Percentiles rank a stretch among this genome's conserved stretches.
phyloP scores from a whole-genome alignment of 2,888 invertebrate genomes.

The Drosophila stalkeri region DNA sequence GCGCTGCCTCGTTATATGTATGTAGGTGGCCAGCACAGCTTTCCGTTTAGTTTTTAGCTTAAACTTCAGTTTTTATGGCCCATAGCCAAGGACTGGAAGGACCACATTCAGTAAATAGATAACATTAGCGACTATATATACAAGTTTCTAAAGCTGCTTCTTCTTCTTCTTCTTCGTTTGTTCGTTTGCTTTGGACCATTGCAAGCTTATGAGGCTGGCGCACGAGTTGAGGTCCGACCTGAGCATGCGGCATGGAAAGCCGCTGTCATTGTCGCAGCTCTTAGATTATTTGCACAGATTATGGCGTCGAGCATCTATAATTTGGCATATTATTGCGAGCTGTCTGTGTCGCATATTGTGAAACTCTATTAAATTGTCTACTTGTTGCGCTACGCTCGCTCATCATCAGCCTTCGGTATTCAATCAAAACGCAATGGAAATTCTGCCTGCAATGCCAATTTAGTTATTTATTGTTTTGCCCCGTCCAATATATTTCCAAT shows the following conservation, averaged over 20 bases:
- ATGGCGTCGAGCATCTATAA: slow-evolving; percentile 51
- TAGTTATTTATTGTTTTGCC: slow-evolving; percentile 54
- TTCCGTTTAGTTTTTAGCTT: slow-evolving; percentile 56
- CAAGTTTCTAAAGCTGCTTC: slow-evolving; percentile 11
- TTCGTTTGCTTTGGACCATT: slow-evolving; percentile 26
- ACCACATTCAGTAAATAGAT: slow-evolving; percentile 47
- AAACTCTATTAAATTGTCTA: slow-evolving; percentile 58
- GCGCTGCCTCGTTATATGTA: slow-evolving; percentile 27
- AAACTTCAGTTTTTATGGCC: slow-evolving; percentile 63
- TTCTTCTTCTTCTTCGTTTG: slow-evolving; percentile 5
- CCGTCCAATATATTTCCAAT: slow-evolving; percentile 56
- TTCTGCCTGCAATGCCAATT: slow-evolving; percentile 40
- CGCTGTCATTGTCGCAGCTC: slow-evolving; percentile 9
- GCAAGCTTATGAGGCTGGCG: slow-evolving; percentile 52
- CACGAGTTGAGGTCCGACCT: slow-evolving; percentile 32
- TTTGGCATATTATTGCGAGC: slow-evolving; percentile 28
- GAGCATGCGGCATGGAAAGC: slow-evolving; percentile 1
- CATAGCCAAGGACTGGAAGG: slow-evolving; percentile 15
- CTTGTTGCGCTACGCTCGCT: slow-evolving; percentile 45
- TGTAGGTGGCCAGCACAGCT: slow-evolving; percentile 38
- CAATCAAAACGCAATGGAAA: slow-evolving; percentile 63
- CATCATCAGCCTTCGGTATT: slow-evolving; percentile 40
- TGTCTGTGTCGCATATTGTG: slow-evolving; percentile 17
- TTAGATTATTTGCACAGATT: slow-evolving; percentile 59
- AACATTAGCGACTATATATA: slow-evolving; percentile 47